Evolutionary conservation across 1,140 invertebrate species (phyloP).

Genomic region (Oncopeltus fasciatus): DNA sequence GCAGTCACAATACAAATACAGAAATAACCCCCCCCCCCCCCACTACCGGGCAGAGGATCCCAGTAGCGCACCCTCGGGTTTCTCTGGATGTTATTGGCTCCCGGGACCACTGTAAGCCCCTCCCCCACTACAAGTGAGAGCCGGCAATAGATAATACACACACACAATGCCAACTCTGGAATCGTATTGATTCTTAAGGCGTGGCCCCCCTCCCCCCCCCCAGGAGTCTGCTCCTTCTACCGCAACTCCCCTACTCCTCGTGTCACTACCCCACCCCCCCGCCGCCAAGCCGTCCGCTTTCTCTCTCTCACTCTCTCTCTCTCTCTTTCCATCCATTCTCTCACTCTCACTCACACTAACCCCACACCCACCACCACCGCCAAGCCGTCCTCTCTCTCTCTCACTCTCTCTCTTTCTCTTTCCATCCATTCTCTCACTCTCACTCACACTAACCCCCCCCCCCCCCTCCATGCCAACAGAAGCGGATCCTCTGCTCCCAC

Average conservation of each 20-base stretch:
- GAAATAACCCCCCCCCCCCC: too few relatives aligned
- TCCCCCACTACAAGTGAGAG: too few relatives aligned
- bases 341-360: background rate
- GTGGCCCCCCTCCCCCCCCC: background rate
- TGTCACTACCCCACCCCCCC: background rate
- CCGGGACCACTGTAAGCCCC: background rate
- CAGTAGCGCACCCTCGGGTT: too few relatives aligned
- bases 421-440: too few relatives aligned
- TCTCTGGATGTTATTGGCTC: background rate
- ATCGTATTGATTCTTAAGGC: slow-evolving; percentile 13
- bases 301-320: background rate
- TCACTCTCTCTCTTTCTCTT: too few relatives aligned
- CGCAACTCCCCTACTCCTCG: slow-evolving; percentile 4
- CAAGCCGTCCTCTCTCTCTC: background rate
- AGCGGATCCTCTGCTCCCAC: too few relatives aligned
- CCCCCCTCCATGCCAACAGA: too few relatives aligned
- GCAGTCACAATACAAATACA: too few relatives aligned
- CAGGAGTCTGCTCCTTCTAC: background rate
- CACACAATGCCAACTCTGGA: slow-evolving; percentile 9
- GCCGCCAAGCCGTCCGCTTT: too few relatives aligned
- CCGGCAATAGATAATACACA: slow-evolving; percentile 12
- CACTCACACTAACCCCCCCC: too few relatives aligned
- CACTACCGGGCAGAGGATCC: background rate
- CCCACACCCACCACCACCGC: background rate
- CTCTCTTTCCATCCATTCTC: background rate